Base-by-base conservation (phyloP, 2,797 vertebrate genomes). In the Rhabdomys pumilio region DNA sequence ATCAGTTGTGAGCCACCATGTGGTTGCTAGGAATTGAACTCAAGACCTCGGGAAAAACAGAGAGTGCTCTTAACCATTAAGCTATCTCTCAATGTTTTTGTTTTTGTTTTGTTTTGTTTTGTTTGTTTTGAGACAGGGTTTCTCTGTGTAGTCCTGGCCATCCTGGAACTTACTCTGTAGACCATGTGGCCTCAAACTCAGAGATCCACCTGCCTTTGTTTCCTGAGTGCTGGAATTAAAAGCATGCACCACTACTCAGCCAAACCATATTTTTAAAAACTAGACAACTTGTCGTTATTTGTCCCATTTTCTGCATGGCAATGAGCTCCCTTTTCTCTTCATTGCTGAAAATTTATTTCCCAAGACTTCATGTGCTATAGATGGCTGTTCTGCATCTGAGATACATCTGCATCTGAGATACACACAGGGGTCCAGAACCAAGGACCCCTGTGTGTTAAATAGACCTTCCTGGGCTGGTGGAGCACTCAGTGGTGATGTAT, bases 201-300 rank as follows among this genome's bases (percentile, higher is more conserved):
- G 44, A 47, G 24, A 47, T 76, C 13, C 26, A 7, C 41, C 73
- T 24, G 38, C 38, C 24, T 47, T 24, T 47, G 44, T 12, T 26
- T 76, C 41, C 24, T 44, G 10, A 76, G 44, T 26, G 13, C 75
- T 47, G 22, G 41, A 24, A 44, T 75, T 44, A 75, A 44, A 75
- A 41, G 41, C 41, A 8, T 76, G 75, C 0, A 7, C 24, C 44
- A 47, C 75, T 13, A 3, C 41, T 26, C 22, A 29, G 75, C 13
- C 75, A 47, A 76, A 47, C n/a, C 15, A 65, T 84, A 63, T 47
- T 67, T 67, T 85, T 4, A 20, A n/a, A 75, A 72, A 20, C 55
- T 41, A 92, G 67, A 82, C 76, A 90, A 73, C 14, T 90, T 96
- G 65, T 20, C 34, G 65, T 75, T 50, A 69, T 57, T 55, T 67